These are phyloP conservation scores for Hybos culiciformis DNA, from an alignment of 2,888 invertebrate species.

Conservation along the genomic window DNA sequence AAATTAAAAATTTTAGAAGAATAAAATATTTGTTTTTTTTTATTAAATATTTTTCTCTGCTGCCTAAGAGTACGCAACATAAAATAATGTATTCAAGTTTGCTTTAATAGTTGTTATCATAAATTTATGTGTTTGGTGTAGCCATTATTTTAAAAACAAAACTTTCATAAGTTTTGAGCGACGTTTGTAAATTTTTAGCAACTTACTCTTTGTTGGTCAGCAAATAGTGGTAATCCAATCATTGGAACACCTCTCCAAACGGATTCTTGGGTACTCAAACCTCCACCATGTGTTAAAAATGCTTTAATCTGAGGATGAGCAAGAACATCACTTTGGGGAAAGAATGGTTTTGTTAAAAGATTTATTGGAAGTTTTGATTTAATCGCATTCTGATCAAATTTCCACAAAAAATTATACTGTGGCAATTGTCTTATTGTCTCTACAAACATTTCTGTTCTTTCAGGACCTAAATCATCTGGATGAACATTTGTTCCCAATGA, in stretches of 20 bases:
- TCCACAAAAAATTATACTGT: conserved; percentile 32
- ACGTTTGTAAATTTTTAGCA: too few species aligned
- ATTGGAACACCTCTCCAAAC: conserved; percentile 26
- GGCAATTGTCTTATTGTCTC: conserved; percentile 21
- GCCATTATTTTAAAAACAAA: too few species aligned
- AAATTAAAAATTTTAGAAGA: too few species aligned
- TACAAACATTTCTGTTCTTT: conserved; percentile 18
- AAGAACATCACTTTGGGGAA: conserved; percentile 39
- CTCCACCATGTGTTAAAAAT: conserved; percentile 26
- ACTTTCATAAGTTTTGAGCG: too few species aligned
- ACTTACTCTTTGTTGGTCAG: conserved; percentile 21
- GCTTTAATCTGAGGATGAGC: conserved; percentile 22
- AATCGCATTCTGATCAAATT: conserved; percentile 18
- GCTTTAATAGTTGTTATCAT: too few species aligned
- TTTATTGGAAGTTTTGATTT: conserved; percentile 29
- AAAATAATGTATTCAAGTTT: too few species aligned
- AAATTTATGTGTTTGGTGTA: too few species aligned
- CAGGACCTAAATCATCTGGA: conserved; percentile 12
- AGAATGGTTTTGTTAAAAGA: conserved; percentile 36
- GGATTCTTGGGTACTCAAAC: conserved; percentile 26
- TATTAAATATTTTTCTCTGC: too few species aligned
- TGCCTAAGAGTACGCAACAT: too few species aligned
- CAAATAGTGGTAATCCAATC: conserved; percentile 23
- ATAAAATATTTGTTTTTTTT: too few species aligned
- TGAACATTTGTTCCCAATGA: conserved; percentile 27